Percentiles rank a stretch among this genome's conserved stretches.
These are phyloP conservation scores for Tachina fera DNA, from an alignment of 2,888 invertebrate genomes.

Conservation along the genomic window DNA sequence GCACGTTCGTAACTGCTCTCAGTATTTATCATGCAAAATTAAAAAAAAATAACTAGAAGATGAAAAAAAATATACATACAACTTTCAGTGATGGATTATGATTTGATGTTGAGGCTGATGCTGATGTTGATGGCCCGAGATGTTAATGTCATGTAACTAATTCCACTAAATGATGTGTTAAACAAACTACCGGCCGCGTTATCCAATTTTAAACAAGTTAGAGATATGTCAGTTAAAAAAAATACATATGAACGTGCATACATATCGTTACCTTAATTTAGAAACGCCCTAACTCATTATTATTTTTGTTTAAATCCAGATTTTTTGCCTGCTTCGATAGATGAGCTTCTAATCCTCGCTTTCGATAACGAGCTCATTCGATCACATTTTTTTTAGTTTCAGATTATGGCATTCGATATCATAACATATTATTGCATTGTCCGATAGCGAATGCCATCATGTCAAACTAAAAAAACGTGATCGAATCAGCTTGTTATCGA, in stretches of 20 bases:
- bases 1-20: slow-evolving; percentile 38
- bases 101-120: slow-evolving; percentile 61
- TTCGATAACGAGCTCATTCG: no score
- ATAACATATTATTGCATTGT: no score
- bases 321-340: neutral
- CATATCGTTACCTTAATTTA: no score
- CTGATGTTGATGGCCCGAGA: slow-evolving; percentile 56
- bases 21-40: slow-evolving; percentile 43
- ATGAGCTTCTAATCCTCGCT: no score
- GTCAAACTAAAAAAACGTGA: no score
- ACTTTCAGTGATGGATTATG: slow-evolving; percentile 66
- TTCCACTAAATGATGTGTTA: slow-evolving; percentile 70
- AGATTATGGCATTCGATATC: no score
- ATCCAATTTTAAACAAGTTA: slow-evolving; percentile 63
- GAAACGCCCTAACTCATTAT: neutral
- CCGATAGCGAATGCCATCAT: no score
- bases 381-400: no score
- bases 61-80: neutral
- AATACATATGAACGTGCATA: no score
- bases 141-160: slow-evolving; percentile 71
- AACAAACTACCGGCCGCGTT: slow-evolving; percentile 69
- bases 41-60: neutral
- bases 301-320: neutral
- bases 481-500: no score
- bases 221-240: slow-evolving; percentile 41